phyloP scores from a whole-genome alignment of 2,113 vertebrate species.

The Ginglymostoma cirratum region DNA sequence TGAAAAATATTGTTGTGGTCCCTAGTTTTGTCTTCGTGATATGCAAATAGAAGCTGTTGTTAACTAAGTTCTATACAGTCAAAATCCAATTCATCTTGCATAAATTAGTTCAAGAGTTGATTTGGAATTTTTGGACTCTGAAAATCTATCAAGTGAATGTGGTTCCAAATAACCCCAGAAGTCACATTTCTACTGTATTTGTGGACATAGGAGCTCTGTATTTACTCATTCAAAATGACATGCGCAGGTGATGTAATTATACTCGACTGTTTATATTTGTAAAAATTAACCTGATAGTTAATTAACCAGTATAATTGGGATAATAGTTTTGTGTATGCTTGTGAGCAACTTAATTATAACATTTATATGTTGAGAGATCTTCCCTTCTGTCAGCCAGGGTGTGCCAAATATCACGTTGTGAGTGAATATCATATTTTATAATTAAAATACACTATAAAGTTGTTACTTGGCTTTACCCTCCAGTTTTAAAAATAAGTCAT shows the following conservation, averaged over 20 bases:
- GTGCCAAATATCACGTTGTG: not conserved
- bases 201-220: not conserved
- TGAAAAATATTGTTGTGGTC: not conserved
- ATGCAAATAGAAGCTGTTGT: not conserved
- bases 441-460: not conserved
- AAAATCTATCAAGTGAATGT: not conserved
- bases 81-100: not conserved
- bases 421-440: not conserved
- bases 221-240: not conserved
- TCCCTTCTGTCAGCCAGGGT: not conserved
- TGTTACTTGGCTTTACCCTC: not conserved
- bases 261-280: not conserved
- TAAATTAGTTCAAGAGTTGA: not conserved
- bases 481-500: not conserved
- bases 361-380: not conserved
- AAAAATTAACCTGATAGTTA: not conserved
- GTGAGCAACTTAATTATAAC: not conserved
- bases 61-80: not conserved
- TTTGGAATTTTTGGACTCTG: not conserved
- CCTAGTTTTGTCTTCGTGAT: not conserved
- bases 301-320: not conserved
- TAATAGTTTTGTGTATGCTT: not conserved
- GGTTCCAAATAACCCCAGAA: not conserved
- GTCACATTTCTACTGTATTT: conserved; percentile 10
- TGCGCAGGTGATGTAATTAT: not conserved